Evolutionary conservation across 53 echinoderm and acorn worm species (phyloP), one percentile per base, ranked within the genome.

Genomic region (Arbacia lixula): DNA sequence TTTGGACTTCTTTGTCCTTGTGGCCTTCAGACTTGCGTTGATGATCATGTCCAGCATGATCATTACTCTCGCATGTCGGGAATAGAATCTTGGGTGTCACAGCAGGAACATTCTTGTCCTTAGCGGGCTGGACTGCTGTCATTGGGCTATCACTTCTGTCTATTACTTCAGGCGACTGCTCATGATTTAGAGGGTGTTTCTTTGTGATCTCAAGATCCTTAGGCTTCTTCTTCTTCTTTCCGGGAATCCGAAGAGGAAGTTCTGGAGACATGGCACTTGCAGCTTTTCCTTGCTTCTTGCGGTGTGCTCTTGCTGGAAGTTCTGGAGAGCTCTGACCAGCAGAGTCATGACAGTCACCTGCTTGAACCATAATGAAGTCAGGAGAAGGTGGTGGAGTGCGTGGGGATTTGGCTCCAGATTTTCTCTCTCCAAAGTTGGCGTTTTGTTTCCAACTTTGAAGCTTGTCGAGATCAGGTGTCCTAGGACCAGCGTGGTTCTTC

Each of bases 241-340:
- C 43, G 43, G 40, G 40, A 3, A 46, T 16, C 26, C 32, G 46
- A 16, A 63, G 3, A 30, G 64, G 82, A 30, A 81, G 82, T 41
- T 81, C 65, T 46, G 82, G 82, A 11, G 82, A 64, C 31, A 49
- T 42, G 3, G 46, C 8, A 46, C 32, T 79, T 12, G 16, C 60
- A 36, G 9, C 64, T 17, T 81, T 81, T 9, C 38, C 62, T 33
- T 64, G 63, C 12, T 81, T 81, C 32, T 63, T 81, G 27, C 52
- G 41, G 32, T 25, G 62, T 34, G 43, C 11, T 49, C 51, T 81
- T 16, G 50, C 42, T 27, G 82, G 82, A 5, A 81, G 61, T 22
- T 81, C 82, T 63, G 82, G 82, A 24, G 82, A 81, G 28, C 64
- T 64, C 62, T 64, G 64, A 40, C 82, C 82, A 61, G 62, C 63